Evolutionary conservation across 2,113 vertebrate species (phyloP).

Genomic region (Bubalus kerabau): DNA sequence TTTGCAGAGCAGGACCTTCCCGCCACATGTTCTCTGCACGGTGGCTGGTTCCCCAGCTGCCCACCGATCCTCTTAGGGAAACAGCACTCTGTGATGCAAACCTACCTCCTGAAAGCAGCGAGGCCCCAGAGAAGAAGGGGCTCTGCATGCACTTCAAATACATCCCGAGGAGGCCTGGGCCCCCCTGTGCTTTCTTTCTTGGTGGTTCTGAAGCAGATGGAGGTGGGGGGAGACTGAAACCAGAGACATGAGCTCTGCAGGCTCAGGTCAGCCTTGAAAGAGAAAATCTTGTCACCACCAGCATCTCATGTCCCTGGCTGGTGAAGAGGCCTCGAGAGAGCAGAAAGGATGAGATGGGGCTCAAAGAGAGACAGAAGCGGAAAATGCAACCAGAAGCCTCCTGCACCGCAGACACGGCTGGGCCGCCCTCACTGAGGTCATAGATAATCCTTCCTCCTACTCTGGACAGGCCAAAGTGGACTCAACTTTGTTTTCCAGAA

Average conservation of each 20-base stretch:
- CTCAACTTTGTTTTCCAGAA: background rate
- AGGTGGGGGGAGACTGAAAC: background rate
- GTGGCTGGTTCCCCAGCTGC: background rate
- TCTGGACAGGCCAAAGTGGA: accelerated
- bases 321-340: background rate
- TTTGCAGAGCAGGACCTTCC: accelerated
- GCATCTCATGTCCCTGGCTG: background rate
- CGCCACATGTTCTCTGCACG: background rate
- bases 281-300: background rate
- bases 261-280: background rate
- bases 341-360: background rate
- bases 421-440: background rate
- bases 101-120: background rate
- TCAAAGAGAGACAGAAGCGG: background rate
- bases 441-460: background rate
- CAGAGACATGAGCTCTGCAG: background rate
- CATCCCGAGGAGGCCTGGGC: background rate
- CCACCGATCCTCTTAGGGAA: background rate
- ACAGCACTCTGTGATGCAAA: accelerated
- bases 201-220: background rate
- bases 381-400: background rate
- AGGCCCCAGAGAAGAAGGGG: background rate
- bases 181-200: background rate
- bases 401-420: background rate
- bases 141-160: background rate